A percentile compares a stretch with the other conserved stretches of the same genome.
phyloP scores from a whole-genome alignment of 1,140 invertebrate genomes.

The Araneus ventricosus region DNA sequence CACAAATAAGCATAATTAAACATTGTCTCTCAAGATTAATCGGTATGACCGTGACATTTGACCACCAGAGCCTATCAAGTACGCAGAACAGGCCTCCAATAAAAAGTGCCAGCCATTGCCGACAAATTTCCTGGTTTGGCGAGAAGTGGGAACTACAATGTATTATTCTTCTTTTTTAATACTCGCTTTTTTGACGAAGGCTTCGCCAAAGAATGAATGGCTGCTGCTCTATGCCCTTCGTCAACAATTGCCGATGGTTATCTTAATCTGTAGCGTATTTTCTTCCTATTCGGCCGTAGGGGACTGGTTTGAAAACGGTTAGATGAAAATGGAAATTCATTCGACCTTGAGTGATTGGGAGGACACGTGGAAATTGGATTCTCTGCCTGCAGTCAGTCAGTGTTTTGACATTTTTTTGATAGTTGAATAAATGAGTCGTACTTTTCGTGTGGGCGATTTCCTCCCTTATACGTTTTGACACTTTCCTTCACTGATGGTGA shows the following conservation, averaged over 20 bases:
- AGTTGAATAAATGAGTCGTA: neutral
- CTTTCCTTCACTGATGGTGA: neutral
- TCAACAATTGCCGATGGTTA: slow-evolving; percentile 32
- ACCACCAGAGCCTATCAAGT: neutral
- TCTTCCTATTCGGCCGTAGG: slow-evolving; percentile 19
- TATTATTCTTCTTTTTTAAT: neutral
- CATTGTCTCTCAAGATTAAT: neutral
- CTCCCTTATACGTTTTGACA: neutral
- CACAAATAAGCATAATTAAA: neutral
- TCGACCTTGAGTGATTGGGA: neutral
- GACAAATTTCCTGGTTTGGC: slow-evolving; percentile 10
- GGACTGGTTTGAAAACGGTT: slow-evolving; percentile 14
- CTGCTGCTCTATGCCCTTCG: slow-evolving; percentile 8
- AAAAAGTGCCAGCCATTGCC: neutral
- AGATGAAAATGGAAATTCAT: slow-evolving; percentile 7
- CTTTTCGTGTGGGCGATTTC: slow-evolving; percentile 20
- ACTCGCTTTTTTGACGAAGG: neutral
- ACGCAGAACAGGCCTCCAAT: neutral
- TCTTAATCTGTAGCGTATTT: slow-evolving; percentile 39
- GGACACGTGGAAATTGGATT: neutral
- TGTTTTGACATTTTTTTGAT: slow-evolving; percentile 19
- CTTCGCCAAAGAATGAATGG: neutral
- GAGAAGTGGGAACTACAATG: neutral
- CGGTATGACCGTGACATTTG: neutral
- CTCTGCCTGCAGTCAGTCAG: neutral